Percentiles rank a stretch among this genome's conserved stretches.
These are phyloP conservation scores for Triops longicaudatus DNA, from an alignment of 1,140 invertebrate genomes.

Conservation along the genomic window DNA sequence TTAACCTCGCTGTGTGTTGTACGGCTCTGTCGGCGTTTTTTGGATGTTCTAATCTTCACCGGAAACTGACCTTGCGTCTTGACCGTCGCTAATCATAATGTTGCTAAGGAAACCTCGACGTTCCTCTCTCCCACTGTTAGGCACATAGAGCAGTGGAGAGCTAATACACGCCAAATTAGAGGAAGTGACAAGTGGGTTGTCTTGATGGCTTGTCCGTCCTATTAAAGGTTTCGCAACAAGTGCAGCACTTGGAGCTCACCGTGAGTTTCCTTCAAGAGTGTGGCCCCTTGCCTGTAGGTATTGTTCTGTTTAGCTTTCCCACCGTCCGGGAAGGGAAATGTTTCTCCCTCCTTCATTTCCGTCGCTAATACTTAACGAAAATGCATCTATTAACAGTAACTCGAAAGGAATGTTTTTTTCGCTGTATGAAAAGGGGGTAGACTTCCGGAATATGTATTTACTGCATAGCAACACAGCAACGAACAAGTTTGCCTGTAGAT, in stretches of 20 bases:
- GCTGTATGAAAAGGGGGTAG: background rate
- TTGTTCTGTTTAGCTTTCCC: background rate
- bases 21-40: background rate
- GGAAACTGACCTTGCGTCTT: slow-evolving; percentile 6
- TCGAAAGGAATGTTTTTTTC: too few species aligned
- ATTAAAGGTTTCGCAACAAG: background rate
- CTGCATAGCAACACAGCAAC: background rate
- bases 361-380: background rate
- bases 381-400: background rate
- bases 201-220: background rate
- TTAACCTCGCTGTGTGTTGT: background rate
- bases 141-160: background rate
- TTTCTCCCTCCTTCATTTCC: background rate
- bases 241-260: background rate
- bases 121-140: background rate
- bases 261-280: too few species aligned
- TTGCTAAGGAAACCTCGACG: background rate
- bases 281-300: background rate
- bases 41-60: background rate
- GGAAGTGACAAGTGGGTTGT: background rate
- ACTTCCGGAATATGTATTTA: background rate
- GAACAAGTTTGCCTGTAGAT: background rate
- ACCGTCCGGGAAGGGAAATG: background rate
- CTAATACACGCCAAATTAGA: background rate
- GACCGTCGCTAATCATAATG: slow-evolving; percentile 4